These are phyloP conservation scores for Drosophila aldrichi DNA, from an alignment of 2,888 invertebrate species.

Conservation along the genomic window DNA sequence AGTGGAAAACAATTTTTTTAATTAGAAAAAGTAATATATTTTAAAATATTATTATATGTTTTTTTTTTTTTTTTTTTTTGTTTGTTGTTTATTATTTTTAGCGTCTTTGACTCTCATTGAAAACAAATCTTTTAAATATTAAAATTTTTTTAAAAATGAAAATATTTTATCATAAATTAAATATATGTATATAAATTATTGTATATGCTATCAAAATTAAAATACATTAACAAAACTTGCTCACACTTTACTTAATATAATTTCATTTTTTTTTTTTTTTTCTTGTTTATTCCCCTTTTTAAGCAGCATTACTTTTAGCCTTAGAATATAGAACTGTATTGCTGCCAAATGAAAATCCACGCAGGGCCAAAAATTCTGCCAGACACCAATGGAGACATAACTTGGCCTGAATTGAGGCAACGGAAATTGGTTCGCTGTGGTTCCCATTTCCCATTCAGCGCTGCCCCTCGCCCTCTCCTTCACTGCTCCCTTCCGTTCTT, in stretches of 20 bases:
- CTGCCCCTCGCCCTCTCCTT: not conserved
- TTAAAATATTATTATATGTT: too few species aligned
- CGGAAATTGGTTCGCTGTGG: conserved; percentile 59
- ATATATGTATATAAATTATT: too few species aligned
- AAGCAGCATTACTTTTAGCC: conserved; percentile 11
- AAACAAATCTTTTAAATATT: too few species aligned
- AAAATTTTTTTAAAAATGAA: too few species aligned
- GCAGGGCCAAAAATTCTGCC: conserved; percentile 24
- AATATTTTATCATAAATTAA: too few species aligned
- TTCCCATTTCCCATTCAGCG: conserved; percentile 9
- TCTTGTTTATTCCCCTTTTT: conserved; percentile 4
- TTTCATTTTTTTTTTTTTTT: not conserved
- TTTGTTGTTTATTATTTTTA: too few species aligned
- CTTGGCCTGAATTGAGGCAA: conserved; percentile 38
- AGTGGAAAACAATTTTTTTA: too few species aligned
- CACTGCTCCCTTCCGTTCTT: not conserved
- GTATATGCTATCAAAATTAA: too few species aligned
- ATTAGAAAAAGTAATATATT: too few species aligned
- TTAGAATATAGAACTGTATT: not conserved
- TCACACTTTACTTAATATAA: not conserved
- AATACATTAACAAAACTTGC: too few species aligned
- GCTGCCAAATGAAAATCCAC: conserved; percentile 21
- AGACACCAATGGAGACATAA: conserved; percentile 37
- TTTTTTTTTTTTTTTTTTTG: too few species aligned
- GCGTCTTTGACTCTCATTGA: too few species aligned